Evolutionary conservation across 2,888 invertebrate species (phyloP).

Genomic region (Eustalomyia histrio): DNA sequence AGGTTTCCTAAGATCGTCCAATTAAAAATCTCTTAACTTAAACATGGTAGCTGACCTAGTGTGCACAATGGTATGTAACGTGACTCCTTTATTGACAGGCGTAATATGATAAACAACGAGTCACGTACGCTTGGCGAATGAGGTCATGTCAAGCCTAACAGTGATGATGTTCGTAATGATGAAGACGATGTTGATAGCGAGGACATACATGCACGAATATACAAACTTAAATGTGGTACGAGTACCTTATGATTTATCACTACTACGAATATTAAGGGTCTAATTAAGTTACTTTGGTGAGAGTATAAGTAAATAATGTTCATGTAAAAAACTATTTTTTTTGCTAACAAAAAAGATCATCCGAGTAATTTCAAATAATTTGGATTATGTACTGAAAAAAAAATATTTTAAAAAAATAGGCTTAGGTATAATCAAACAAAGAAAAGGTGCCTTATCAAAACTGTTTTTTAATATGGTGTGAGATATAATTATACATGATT

Average conservation of each 20-base stretch:
- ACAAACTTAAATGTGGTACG: not conserved
- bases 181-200: slow-evolving; percentile 42
- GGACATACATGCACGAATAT: not conserved
- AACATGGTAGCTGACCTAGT: not conserved
- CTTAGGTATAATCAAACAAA: no score
- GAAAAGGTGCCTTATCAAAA: no score
- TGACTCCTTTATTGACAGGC: slow-evolving; percentile 64
- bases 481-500: no score
- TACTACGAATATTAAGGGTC: not conserved
- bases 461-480: no score
- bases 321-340: no score
- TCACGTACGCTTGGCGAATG: slow-evolving; percentile 77
- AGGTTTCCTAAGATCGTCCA: not conserved
- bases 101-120: slow-evolving; percentile 75
- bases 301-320: no score
- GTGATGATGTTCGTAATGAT: slow-evolving; percentile 46
- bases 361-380: no score
- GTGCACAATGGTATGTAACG: slow-evolving; percentile 18
- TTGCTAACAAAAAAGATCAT: no score
- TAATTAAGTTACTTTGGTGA: not conserved
- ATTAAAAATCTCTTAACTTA: not conserved
- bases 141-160: slow-evolving; percentile 76
- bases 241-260: not conserved
- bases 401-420: no score
- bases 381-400: no score